Evolutionary conservation across 1,140 invertebrate genomes (phyloP).

Genomic region (Heliconius nattereri): DNA sequence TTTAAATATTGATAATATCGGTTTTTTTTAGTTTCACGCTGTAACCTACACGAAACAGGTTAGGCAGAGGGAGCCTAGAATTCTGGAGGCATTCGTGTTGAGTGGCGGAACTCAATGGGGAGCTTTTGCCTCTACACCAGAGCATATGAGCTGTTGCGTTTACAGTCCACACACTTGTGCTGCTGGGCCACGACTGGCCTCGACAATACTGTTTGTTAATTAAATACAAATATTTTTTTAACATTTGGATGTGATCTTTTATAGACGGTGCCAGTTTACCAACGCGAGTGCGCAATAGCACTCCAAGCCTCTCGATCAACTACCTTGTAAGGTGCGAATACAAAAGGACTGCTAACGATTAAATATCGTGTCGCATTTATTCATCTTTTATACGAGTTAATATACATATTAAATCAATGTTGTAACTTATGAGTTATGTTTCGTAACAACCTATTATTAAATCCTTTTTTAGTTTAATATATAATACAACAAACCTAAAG

Average conservation of each 20-base stretch:
- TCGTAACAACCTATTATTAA: not conserved
- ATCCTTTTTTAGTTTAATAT: not conserved
- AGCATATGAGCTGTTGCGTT: too few species aligned
- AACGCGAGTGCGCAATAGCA: constrained; percentile 13
- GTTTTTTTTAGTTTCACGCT: too few species aligned
- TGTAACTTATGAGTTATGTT: not conserved
- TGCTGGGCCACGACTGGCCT: too few species aligned
- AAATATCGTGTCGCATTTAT: constrained; percentile 34
- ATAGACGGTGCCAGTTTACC: constrained; percentile 15
- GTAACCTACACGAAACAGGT: too few species aligned
- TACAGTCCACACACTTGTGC: too few species aligned
- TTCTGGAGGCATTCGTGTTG: too few species aligned
- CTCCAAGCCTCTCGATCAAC: constrained; percentile 20
- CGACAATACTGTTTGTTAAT: not conserved
- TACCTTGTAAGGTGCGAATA: constrained; percentile 35
- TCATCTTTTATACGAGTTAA: constrained; percentile 24
- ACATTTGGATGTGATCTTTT: constrained; percentile 11
- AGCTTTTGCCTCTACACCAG: too few species aligned
- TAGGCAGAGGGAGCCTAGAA: too few species aligned
- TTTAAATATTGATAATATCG: not conserved
- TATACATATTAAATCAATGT: constrained; percentile 13
- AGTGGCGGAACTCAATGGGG: too few species aligned
- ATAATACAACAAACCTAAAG: too few species aligned
- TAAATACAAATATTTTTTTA: constrained; percentile 2
- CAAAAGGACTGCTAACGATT: constrained; percentile 34